Percentiles rank a stretch among this genome's conserved stretches.
Evolutionary conservation across 2,113 vertebrate genomes (phyloP).

Genomic region (Penelope pileata): DNA sequence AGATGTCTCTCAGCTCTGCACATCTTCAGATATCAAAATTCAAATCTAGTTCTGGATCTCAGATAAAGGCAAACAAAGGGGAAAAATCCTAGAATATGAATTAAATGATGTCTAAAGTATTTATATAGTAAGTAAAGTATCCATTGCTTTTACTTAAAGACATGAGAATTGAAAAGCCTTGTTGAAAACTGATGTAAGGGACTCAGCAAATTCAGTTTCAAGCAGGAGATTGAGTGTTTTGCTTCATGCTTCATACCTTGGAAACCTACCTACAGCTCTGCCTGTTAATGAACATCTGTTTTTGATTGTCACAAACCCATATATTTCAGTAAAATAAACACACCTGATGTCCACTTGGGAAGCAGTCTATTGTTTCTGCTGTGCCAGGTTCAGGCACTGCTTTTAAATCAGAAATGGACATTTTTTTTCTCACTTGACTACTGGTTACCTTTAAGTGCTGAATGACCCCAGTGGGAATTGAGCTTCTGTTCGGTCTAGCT

Average conservation of each 20-base stretch:
- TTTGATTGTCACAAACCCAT: constrained; percentile 56
- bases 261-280: constrained; percentile 32
- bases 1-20: neutral
- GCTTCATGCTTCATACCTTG: constrained; percentile 17
- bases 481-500: constrained; percentile 24
- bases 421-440: constrained; percentile 6
- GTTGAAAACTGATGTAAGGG: constrained; percentile 19
- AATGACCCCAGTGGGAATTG: neutral
- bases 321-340: constrained; percentile 60
- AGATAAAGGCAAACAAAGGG: neutral
- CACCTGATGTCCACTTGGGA: constrained; percentile 38
- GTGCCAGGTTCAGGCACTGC: constrained; percentile 16
- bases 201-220: neutral
- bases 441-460: constrained; percentile 22
- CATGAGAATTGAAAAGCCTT: neutral
- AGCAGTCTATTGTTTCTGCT: constrained; percentile 52
- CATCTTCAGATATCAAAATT: neutral
- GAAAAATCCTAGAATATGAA: neutral
- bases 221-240: constrained; percentile 18
- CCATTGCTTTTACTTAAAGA: neutral
- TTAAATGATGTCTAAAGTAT: neutral
- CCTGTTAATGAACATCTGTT: constrained; percentile 60
- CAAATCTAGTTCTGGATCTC: neutral
- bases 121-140: neutral
- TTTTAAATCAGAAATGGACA: constrained; percentile 42